A percentile compares a stretch with the other conserved stretches of the same genome.
These are phyloP conservation scores for Cephus nigrinus DNA, from an alignment of 2,888 invertebrate genomes.

Conservation along the genomic window DNA sequence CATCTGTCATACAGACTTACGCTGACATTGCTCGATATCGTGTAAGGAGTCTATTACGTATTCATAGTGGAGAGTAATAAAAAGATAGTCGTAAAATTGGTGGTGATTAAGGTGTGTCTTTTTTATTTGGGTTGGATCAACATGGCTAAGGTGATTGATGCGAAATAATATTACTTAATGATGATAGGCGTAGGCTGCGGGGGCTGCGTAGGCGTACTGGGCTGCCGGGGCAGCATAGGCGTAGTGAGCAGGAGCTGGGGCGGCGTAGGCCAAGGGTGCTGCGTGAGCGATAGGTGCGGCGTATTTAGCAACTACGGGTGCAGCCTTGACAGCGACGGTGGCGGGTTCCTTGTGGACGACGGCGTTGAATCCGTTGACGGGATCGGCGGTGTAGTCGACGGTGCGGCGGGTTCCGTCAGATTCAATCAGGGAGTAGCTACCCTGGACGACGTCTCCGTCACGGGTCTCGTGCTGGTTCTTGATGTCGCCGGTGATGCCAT, in stretches of 20 bases:
- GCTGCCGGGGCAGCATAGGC: slow-evolving; percentile 9
- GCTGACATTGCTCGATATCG: too few species aligned
- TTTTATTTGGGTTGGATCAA: too few species aligned
- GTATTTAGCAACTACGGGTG: slow-evolving; percentile 51
- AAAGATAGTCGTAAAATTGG: too few species aligned
- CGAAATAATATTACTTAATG: neutral
- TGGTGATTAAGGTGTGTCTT: too few species aligned
- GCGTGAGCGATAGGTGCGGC: slow-evolving; percentile 40
- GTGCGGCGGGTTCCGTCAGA: slow-evolving; percentile 49
- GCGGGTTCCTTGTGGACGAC: slow-evolving; percentile 56
- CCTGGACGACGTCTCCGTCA: slow-evolving; percentile 50
- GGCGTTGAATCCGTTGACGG: slow-evolving; percentile 47
- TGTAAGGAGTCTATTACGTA: too few species aligned
- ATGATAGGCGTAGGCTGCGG: slow-evolving; percentile 39
- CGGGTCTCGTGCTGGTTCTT: slow-evolving; percentile 34
- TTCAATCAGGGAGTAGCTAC: slow-evolving; percentile 53
- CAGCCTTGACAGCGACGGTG: slow-evolving; percentile 52
- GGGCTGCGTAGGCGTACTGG: slow-evolving; percentile 17
- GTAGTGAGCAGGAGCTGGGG: slow-evolving; percentile 20
- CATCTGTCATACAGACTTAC: too few species aligned
- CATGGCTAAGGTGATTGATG: too few species aligned
- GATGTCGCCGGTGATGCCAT: slow-evolving; percentile 14
- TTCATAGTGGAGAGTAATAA: too few species aligned
- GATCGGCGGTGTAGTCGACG: slow-evolving; percentile 49
- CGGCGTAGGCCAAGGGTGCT: slow-evolving; percentile 18